Conservation (phyloP, 2,797 vertebrate genomes). For the Sebastes umbrosus region DNA sequence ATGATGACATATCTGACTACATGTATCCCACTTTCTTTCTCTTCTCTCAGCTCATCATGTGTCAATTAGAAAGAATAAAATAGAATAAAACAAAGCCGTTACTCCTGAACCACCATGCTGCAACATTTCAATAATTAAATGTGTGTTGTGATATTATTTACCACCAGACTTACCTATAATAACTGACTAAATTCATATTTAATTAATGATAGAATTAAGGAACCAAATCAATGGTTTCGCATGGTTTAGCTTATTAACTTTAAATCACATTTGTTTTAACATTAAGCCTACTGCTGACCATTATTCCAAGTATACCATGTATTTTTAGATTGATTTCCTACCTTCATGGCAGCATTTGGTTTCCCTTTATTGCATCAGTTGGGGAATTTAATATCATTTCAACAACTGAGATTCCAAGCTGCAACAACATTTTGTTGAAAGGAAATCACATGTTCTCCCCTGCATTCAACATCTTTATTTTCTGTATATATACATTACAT, state of each 20-base stretch:
- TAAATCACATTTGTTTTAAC: neutral
- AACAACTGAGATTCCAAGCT: neutral
- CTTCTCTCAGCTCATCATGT: neutral
- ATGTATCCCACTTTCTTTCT: neutral
- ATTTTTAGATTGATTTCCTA: neutral
- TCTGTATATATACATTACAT: neutral
- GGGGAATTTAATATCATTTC: neutral
- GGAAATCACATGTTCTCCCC: neutral
- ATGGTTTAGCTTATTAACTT: neutral
- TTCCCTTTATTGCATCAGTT: neutral
- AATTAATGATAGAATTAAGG: neutral
- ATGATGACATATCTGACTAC: neutral
- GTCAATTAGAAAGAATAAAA: too few species aligned
- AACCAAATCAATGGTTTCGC: neutral
- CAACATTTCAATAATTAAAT: neutral
- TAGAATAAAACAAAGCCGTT: neutral
- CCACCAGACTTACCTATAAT: neutral
- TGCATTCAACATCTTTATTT: neutral
- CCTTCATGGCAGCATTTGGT: neutral
- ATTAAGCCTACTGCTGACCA: neutral
- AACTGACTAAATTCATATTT: neutral
- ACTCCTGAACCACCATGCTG: neutral
- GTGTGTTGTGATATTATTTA: neutral
- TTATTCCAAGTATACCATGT: neutral
- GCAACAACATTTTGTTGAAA: neutral